These are phyloP conservation scores for Spisula solida DNA, from an alignment of 2,888 invertebrate species.

Conservation along the genomic window DNA sequence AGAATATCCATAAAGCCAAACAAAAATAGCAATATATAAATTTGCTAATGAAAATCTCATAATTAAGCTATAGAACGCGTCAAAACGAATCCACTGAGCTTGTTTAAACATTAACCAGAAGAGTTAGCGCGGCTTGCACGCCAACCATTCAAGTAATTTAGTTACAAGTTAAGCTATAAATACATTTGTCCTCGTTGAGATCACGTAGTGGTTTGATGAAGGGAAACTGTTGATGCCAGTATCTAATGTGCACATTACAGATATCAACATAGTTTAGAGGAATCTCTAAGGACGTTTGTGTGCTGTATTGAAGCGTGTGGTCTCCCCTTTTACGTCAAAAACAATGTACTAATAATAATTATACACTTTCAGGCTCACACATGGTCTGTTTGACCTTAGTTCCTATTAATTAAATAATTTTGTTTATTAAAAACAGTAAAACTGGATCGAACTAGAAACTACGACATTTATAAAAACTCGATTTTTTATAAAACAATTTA, in stretches of 20 bases:
- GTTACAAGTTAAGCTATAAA: not conserved
- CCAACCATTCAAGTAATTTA: slow-evolving; percentile 8
- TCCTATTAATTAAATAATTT: too few species aligned
- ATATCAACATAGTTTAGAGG: not conserved
- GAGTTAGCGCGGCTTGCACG: not conserved
- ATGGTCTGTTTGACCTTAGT: too few species aligned
- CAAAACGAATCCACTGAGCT: not conserved
- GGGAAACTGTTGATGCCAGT: not conserved
- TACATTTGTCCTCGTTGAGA: not conserved
- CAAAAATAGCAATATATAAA: not conserved
- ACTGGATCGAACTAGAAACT: too few species aligned
- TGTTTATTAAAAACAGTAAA: too few species aligned
- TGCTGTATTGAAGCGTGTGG: too few species aligned
- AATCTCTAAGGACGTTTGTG: not conserved
- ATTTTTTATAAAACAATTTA: too few species aligned
- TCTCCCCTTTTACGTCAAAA: too few species aligned
- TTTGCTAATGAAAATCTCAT: slow-evolving; percentile 10
- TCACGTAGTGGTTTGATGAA: not conserved
- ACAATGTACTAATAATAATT: too few species aligned
- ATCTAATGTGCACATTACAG: not conserved
- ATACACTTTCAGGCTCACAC: too few species aligned
- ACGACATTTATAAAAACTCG: too few species aligned
- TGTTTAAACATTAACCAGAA: not conserved
- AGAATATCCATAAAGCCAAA: not conserved
- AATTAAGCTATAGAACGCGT: not conserved